These are phyloP conservation scores for Cephus pygmeus DNA, from an alignment of 2,888 invertebrate species.

Conservation along the genomic window DNA sequence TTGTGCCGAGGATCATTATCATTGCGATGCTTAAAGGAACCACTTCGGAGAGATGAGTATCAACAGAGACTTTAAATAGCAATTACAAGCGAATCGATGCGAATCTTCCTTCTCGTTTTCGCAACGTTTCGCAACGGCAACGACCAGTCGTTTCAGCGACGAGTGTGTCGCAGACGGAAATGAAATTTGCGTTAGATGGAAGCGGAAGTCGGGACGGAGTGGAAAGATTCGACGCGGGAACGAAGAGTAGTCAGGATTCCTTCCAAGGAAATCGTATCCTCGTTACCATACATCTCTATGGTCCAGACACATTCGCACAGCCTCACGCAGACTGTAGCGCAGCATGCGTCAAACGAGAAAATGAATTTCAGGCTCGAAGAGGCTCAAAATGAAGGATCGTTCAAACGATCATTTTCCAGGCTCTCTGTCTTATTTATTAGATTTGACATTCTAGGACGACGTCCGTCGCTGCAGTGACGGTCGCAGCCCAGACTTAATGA, in stretches of 20 bases:
- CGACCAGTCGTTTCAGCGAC: background rate
- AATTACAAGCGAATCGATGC: background rate
- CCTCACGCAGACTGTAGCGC: background rate
- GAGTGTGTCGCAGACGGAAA: background rate
- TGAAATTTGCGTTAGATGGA: slow-evolving; percentile 1
- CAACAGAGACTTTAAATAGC: background rate
- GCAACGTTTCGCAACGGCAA: background rate
- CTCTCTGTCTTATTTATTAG: background rate
- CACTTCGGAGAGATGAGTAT: background rate
- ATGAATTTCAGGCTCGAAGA: background rate
- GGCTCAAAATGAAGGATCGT: background rate
- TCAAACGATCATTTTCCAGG: background rate
- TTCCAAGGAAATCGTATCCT: background rate
- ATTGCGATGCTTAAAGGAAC: too few relatives aligned
- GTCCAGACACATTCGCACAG: background rate
- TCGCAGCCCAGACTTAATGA: background rate
- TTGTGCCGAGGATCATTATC: background rate
- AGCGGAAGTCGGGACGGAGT: background rate
- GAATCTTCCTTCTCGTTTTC: background rate
- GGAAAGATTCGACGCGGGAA: background rate
- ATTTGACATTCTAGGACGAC: background rate
- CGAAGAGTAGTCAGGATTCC: background rate
- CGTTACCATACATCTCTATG: background rate
- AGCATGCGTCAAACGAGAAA: background rate
- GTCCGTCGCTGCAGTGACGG: background rate